Evolutionary conservation across 2,888 invertebrate genomes (phyloP).

Genomic region (Arrhopalites spinosus): DNA sequence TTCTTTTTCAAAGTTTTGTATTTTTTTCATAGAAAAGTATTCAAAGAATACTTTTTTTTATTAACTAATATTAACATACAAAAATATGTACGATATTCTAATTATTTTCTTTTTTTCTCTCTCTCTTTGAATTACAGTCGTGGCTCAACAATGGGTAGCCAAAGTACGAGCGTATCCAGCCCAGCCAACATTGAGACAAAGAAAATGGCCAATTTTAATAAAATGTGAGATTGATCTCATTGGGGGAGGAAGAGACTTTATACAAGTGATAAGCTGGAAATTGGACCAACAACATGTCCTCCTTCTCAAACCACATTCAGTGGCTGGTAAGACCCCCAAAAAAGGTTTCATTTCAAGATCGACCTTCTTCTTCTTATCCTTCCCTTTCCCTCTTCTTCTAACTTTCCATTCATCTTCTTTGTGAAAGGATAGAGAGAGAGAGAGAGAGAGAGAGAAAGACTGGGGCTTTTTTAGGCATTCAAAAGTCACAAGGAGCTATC

Average conservation of each 20-base stretch:
- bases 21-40: no score
- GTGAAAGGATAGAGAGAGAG: neutral
- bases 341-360: neutral
- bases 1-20: no score
- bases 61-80: no score
- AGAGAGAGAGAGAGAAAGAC: neutral
- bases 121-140: conserved; percentile 43
- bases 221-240: conserved; percentile 54
- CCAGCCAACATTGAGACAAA: conserved; percentile 8
- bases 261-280: conserved; percentile 53
- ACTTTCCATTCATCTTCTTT: neutral
- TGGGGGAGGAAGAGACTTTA: conserved; percentile 53
- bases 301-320: conserved; percentile 35
- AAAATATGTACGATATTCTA: no score
- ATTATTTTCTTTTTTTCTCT: no score
- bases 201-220: conserved; percentile 41
- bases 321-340: conserved; percentile 26
- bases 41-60: no score
- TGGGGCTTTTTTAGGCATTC: neutral
- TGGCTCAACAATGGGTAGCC: conserved; percentile 53
- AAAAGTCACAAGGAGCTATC: neutral
- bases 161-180: conserved; percentile 42
- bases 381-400: neutral
- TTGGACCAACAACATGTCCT: conserved; percentile 44
- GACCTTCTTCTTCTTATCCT: neutral